phyloP scores from a whole-genome alignment of 2,113 vertebrate species.

The Tautogolabrus adspersus region DNA sequence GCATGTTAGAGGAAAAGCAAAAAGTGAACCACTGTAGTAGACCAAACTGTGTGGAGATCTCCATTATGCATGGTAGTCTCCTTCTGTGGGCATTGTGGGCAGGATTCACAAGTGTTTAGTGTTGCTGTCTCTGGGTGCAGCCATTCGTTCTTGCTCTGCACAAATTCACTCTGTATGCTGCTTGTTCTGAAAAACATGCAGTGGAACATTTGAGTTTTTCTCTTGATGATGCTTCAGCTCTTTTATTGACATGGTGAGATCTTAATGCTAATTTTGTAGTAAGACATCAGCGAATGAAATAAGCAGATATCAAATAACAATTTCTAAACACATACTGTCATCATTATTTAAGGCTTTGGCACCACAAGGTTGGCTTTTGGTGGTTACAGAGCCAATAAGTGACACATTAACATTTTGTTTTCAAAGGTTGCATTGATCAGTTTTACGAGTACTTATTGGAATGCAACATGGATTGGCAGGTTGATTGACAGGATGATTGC shows the following conservation, averaged over 20 bases:
- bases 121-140: constrained; percentile 33
- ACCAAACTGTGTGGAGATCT: background rate
- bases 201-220: constrained; percentile 40
- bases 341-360: constrained; percentile 7
- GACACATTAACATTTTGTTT: constrained; percentile 43
- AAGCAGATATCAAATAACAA: background rate
- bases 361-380: background rate
- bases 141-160: constrained; percentile 49
- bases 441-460: constrained; percentile 48
- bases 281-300: background rate
- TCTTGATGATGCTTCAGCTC: constrained; percentile 48
- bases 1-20: constrained; percentile 34
- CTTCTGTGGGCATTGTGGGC: constrained; percentile 22
- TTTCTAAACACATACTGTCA: background rate
- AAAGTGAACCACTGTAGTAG: constrained; percentile 12
- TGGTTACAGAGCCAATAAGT: constrained; percentile 8
- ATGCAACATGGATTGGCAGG: constrained; percentile 47
- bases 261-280: background rate
- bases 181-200: constrained; percentile 39
- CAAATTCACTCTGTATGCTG: constrained; percentile 20
- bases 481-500: constrained; percentile 58
- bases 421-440: constrained; percentile 43
- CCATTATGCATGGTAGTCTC: constrained; percentile 1
- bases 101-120: constrained; percentile 22
- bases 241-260: background rate